These are phyloP conservation scores for Arbacia lixula DNA, from an alignment of 53 echinoderm and acorn worm species.

Conservation along the genomic window DNA sequence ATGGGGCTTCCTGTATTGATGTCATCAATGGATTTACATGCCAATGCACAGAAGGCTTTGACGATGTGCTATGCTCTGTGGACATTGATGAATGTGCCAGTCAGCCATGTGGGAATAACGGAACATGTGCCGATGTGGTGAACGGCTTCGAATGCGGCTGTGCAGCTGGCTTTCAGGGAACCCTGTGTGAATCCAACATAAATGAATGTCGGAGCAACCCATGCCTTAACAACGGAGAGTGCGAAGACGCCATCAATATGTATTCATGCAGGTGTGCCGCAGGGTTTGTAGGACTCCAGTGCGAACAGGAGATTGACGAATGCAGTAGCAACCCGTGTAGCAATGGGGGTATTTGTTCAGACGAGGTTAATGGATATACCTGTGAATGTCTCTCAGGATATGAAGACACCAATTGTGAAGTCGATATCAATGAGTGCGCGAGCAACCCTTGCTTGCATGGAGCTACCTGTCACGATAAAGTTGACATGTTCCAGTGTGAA, in stretches of 20 bases:
- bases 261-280: constrained; percentile 44
- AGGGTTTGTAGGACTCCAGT: constrained; percentile 40
- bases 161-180: constrained; percentile 60
- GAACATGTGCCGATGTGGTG: constrained; percentile 44
- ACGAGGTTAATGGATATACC: constrained; percentile 19
- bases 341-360: constrained; percentile 31
- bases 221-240: constrained; percentile 51
- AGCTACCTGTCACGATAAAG: constrained; percentile 39
- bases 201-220: constrained; percentile 60
- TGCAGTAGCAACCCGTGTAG: constrained; percentile 52
- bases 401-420: constrained; percentile 15
- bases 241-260: constrained; percentile 37
- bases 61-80: constrained; percentile 57
- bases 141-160: constrained; percentile 67
- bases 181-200: constrained; percentile 56
- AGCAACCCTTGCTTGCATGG: constrained; percentile 44
- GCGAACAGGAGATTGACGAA: constrained; percentile 61
- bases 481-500: constrained; percentile 22
- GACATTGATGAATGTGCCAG: constrained; percentile 56
- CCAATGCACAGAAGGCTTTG: constrained; percentile 41
- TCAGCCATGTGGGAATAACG: constrained; percentile 65
- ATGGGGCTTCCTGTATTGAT: constrained; percentile 55
- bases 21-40: constrained; percentile 64
- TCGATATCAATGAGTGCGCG: constrained; percentile 46
- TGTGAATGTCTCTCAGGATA: constrained; percentile 46